Evolutionary conservation across 2,797 vertebrate species (phyloP).

Genomic region (Mallotus villosus): DNA sequence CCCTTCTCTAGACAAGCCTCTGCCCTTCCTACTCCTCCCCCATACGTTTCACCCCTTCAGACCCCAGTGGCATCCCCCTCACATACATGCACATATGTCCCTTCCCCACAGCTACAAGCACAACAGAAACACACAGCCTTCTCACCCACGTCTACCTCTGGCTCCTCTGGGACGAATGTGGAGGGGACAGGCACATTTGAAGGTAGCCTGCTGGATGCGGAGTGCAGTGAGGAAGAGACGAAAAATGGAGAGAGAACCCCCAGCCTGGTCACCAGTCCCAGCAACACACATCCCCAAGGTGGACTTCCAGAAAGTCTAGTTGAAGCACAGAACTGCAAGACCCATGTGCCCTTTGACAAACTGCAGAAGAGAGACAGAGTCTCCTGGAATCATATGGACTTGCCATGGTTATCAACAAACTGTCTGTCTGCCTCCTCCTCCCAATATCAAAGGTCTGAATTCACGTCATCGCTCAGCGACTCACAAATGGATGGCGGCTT

Average conservation of each 20-base stretch:
- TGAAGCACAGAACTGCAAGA: neutral
- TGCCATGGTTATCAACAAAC: constrained; percentile 18
- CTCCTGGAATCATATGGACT: constrained; percentile 30
- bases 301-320: constrained; percentile 1
- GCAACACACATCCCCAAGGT: neutral
- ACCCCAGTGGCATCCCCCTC: constrained; percentile 33
- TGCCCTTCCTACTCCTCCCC: constrained; percentile 36
- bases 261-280: constrained; percentile 1
- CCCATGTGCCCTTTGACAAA: constrained; percentile 14
- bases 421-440: neutral
- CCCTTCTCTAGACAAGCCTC: constrained; percentile 9
- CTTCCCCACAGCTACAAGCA: neutral
- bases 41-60: constrained; percentile 47
- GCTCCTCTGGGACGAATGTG: constrained; percentile 39
- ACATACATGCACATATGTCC: constrained; percentile 2
- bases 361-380: constrained; percentile 47
- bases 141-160: constrained; percentile 4
- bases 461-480: constrained; percentile 87
- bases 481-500: constrained; percentile 75
- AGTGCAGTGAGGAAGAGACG: constrained; percentile 8
- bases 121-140: neutral
- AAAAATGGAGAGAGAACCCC: neutral
- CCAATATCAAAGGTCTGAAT: constrained; percentile 55
- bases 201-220: constrained; percentile 18
- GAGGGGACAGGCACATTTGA: constrained; percentile 36